phyloP scores from a whole-genome alignment of 2,888 invertebrate species.

The Pimpla rufipes region DNA sequence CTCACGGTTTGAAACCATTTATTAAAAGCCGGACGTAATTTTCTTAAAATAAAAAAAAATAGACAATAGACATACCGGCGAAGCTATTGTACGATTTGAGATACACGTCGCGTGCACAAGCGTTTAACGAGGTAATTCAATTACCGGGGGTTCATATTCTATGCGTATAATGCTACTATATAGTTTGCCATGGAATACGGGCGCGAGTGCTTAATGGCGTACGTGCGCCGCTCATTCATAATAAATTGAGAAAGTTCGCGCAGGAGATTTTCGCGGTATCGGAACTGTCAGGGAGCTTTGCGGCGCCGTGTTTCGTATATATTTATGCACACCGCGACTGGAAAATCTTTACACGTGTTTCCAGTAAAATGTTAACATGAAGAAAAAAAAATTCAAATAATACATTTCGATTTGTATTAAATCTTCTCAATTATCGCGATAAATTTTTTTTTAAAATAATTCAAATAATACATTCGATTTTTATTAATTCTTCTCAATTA shows the following conservation, averaged over 20 bases:
- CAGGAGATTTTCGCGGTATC: not conserved
- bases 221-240: conserved; percentile 8
- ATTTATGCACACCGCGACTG: not conserved
- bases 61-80: not conserved
- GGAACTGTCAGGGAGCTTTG: conserved; percentile 9
- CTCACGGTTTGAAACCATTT: not conserved
- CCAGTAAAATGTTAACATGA: not conserved
- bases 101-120: not conserved
- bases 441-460: no score
- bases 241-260: conserved; percentile 36
- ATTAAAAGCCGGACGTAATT: not conserved
- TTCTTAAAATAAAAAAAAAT: not conserved
- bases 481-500: no score
- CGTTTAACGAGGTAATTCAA: conserved; percentile 4
- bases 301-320: not conserved
- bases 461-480: no score
- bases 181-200: not conserved
- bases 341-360: not conserved
- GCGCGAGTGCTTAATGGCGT: conserved; percentile 10
- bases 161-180: not conserved
- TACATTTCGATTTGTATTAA: not conserved
- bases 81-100: not conserved
- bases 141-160: not conserved
- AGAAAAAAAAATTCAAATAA: not conserved
- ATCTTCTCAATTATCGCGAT: no score